These are phyloP conservation scores for Ennomos erosarius DNA, from an alignment of 2,888 invertebrate genomes.

Conservation along the genomic window DNA sequence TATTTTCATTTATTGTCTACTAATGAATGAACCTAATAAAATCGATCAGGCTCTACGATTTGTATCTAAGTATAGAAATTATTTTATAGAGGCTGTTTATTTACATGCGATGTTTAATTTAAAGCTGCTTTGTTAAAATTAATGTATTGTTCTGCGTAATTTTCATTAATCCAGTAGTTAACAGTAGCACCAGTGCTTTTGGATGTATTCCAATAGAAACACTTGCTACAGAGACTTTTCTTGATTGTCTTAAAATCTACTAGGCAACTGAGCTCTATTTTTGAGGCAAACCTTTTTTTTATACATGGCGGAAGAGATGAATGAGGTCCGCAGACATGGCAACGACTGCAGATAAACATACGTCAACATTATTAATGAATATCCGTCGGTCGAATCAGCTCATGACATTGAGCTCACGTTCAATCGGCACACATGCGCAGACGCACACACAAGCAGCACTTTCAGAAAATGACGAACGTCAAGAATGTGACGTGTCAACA, in stretches of 20 bases:
- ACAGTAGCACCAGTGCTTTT: slow-evolving; percentile 71
- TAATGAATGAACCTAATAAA: no score
- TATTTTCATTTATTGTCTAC: no score
- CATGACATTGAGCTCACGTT: slow-evolving; percentile 33
- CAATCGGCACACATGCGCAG: slow-evolving; percentile 47
- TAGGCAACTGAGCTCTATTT: slow-evolving; percentile 69
- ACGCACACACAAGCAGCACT: slow-evolving; percentile 59
- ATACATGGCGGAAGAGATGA: slow-evolving; percentile 51
- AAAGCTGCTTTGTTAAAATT: slow-evolving; percentile 41
- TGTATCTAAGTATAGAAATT: no score
- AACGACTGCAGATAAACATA: slow-evolving; percentile 53
- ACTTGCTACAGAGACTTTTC: slow-evolving; percentile 69
- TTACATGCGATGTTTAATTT: slow-evolving; percentile 4
- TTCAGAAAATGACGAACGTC: slow-evolving; percentile 52
- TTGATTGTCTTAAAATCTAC: slow-evolving; percentile 71
- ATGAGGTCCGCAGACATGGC: slow-evolving; percentile 52
- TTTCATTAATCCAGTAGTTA: slow-evolving; percentile 78
- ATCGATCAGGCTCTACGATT: no score
- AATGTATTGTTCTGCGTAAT: slow-evolving; percentile 47
- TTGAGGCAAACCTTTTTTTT: slow-evolving; percentile 56
- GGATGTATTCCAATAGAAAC: slow-evolving; percentile 79
- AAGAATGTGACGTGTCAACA: slow-evolving; percentile 60
- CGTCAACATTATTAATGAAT: slow-evolving; percentile 53
- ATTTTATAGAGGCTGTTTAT: slow-evolving; percentile 3
- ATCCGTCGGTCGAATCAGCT: slow-evolving; percentile 41